phyloP scores from a whole-genome alignment of 2,888 invertebrate genomes.

The Cybosia mesomella region DNA sequence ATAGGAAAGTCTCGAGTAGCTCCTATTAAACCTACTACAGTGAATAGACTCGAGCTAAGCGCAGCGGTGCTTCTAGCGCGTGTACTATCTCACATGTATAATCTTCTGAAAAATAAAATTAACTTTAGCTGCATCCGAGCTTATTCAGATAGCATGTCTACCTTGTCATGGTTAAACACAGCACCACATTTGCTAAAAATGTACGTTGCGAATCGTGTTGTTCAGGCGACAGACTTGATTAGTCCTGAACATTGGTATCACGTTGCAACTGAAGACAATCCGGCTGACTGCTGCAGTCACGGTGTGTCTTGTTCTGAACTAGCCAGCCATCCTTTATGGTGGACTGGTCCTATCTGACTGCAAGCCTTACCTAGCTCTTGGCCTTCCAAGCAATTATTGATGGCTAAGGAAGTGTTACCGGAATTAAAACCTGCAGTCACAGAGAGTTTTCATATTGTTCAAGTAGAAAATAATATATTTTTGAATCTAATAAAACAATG shows the following conservation, averaged over 20 bases:
- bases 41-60: constrained; percentile 2
- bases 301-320: constrained; percentile 4
- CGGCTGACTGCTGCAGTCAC: constrained; percentile 9
- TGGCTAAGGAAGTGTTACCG: background rate
- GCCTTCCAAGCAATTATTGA: background rate
- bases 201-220: constrained; percentile 8
- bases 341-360: constrained; percentile 3
- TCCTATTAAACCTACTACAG: constrained; percentile 8
- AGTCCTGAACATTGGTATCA: constrained; percentile 8
- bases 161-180: constrained; percentile 1
- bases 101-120: background rate
- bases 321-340: constrained; percentile 4
- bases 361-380: background rate
- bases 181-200: constrained; percentile 3
- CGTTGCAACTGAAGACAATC: constrained; percentile 8
- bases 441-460: background rate
- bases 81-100: background rate
- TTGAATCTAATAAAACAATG: too few species aligned
- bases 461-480: too few species aligned
- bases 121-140: background rate
- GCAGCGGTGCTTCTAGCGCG: background rate
- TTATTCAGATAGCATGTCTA: background rate
- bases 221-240: background rate
- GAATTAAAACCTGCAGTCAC: background rate
- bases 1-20: constrained; percentile 11